Evolutionary conservation across 2,797 vertebrate genomes (phyloP), one percentile per base, ranked within the genome.

Genomic region (Cyclopterus lumpus): DNA sequence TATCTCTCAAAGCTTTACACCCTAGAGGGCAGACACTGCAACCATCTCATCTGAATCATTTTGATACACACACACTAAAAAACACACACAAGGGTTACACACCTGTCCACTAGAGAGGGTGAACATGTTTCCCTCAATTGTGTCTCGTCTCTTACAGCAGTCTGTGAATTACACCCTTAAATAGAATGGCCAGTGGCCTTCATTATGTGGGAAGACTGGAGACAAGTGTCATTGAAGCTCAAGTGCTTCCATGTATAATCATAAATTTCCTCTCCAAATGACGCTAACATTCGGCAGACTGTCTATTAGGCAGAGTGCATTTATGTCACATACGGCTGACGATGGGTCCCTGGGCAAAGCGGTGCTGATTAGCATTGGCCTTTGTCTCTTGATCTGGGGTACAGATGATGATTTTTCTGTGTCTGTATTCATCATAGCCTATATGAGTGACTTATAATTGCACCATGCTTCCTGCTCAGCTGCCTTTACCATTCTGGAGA

Each of bases 381-480:
- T 49, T 49, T 5, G 9, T 49, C 48, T 22, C 48, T 49, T 44
- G 44, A 46, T 46, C 44, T 20, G 8, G n/a, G 4, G n/a, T 49
- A n/a, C n/a, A 49, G 20, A 48, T 48, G 40, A 12, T 15, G 40
- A 44, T 44, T 44, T n/a, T 48, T 49, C n/a, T 22, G n/a, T 22
- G 44, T 46, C 44, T 46, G 46, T 48, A 22, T 49, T 49, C n/a
- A 15, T 49, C 20, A n/a, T 49, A 8, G 48, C 44, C 44, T 8
- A 20, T 46, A 46, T 46, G 44, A 20, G 16, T 82, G 74, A 79
- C 54, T 69, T 68, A 36, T 81, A 81, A 85, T 83, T 83, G 70
- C 59, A 75, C 49, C 48, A 44, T 77, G 68, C 48, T 67, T 74
- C 70, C 61, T 77, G 65, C 61, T 71, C 55, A 59, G 18, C n/a